Percentiles rank a stretch among this genome's conserved stretches.
These are phyloP conservation scores for Tichodroma muraria DNA, from an alignment of 2,113 vertebrate genomes.

Conservation along the genomic window DNA sequence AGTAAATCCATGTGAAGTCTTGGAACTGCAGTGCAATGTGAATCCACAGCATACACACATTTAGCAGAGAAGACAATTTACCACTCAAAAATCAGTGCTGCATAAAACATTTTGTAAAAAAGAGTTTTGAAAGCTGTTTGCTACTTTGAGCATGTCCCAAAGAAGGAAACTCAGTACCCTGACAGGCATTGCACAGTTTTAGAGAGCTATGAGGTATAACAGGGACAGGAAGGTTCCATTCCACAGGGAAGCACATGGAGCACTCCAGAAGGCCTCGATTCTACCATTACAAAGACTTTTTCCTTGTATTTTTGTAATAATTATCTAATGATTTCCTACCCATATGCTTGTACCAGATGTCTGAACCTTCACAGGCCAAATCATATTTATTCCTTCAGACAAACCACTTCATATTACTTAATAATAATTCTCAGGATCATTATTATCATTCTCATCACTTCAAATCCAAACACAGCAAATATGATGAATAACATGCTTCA, in stretches of 20 bases:
- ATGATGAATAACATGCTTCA: background rate
- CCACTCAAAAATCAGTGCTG: background rate
- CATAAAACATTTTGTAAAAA: background rate
- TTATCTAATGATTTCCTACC: constrained; percentile 35
- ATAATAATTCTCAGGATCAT: constrained; percentile 5
- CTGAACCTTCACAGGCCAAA: constrained; percentile 20
- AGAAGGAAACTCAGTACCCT: background rate
- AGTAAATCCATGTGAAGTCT: fast-evolving
- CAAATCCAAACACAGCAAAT: constrained; percentile 19
- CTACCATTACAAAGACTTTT: background rate
- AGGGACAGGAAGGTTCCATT: background rate
- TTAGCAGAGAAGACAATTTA: background rate
- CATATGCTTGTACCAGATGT: constrained; percentile 58
- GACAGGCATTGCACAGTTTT: background rate
- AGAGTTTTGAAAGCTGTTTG: background rate
- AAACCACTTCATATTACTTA: constrained; percentile 5
- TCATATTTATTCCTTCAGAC: background rate
- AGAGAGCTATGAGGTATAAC: background rate
- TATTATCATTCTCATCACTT: constrained; percentile 15
- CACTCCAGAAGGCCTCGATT: background rate
- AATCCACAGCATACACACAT: background rate
- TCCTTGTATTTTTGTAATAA: constrained; percentile 22
- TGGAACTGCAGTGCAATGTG: background rate
- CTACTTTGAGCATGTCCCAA: background rate
- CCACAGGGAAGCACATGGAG: background rate